Evolutionary conservation across 2,113 vertebrate genomes (phyloP).

Genomic region (Caretta caretta): DNA sequence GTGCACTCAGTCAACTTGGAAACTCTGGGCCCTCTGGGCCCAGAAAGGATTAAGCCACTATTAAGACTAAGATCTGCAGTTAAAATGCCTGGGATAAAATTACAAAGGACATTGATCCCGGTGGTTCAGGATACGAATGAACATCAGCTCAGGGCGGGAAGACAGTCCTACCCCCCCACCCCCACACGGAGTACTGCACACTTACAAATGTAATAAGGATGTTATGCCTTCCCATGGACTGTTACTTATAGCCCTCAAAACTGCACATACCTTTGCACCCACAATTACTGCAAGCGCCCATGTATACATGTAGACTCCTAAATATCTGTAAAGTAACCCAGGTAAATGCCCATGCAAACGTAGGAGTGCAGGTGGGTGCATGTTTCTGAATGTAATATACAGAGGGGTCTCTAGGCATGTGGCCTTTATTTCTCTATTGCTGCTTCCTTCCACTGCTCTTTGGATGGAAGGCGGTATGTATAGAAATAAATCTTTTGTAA

Average conservation of each 20-base stretch:
- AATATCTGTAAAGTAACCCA: background rate
- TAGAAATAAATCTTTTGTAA: background rate
- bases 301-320: accelerated
- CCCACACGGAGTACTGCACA: accelerated
- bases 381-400: background rate
- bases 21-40: no score
- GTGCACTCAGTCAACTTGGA: background rate
- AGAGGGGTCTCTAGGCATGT: background rate
- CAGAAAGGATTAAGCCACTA: background rate
- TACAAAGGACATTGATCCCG: accelerated
- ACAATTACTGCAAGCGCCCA: background rate
- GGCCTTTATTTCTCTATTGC: background rate
- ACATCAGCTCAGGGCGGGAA: background rate
- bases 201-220: accelerated
- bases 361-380: background rate
- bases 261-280: no score
- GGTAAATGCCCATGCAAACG: background rate
- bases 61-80: background rate
- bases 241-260: background rate
- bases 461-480: accelerated
- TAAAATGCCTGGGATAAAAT: background rate
- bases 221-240: background rate
- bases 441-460: background rate
- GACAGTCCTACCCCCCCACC: background rate
- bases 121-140: background rate